These are phyloP conservation scores for Tyria jacobaeae DNA, from an alignment of 2,888 invertebrate genomes.

Conservation along the genomic window DNA sequence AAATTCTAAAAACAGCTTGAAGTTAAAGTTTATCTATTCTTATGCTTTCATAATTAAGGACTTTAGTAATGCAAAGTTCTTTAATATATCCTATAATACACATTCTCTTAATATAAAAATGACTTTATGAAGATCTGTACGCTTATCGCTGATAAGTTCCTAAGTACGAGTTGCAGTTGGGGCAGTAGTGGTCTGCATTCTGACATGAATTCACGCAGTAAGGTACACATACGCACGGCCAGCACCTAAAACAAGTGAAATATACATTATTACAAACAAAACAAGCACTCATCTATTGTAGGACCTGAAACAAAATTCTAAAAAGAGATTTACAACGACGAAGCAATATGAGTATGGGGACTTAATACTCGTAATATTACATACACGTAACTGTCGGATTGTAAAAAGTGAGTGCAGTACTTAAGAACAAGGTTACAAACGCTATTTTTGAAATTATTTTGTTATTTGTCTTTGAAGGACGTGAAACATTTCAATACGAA, in stretches of 20 bases:
- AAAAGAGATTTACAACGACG: too few species aligned
- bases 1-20: conserved; percentile 6
- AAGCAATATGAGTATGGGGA: too few species aligned
- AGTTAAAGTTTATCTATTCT: background rate
- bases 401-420: too few species aligned
- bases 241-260: conserved; percentile 70
- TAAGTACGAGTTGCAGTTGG: conserved; percentile 84
- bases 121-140: background rate
- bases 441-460: too few species aligned
- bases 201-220: conserved; percentile 86
- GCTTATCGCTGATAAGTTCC: conserved; percentile 74
- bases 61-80: conserved; percentile 6
- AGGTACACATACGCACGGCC: conserved; percentile 86
- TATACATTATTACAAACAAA: background rate
- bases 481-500: too few species aligned
- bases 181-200: conserved; percentile 86
- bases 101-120: conserved; percentile 12
- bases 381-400: too few species aligned
- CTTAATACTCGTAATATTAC: too few species aligned
- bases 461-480: too few species aligned
- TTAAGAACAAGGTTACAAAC: too few species aligned
- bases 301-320: too few species aligned
- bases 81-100: conserved; percentile 7
- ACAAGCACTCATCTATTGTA: background rate
- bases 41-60: conserved; percentile 7